These are phyloP conservation scores for Crematogaster levior DNA, from an alignment of 2,888 invertebrate genomes.

Conservation along the genomic window DNA sequence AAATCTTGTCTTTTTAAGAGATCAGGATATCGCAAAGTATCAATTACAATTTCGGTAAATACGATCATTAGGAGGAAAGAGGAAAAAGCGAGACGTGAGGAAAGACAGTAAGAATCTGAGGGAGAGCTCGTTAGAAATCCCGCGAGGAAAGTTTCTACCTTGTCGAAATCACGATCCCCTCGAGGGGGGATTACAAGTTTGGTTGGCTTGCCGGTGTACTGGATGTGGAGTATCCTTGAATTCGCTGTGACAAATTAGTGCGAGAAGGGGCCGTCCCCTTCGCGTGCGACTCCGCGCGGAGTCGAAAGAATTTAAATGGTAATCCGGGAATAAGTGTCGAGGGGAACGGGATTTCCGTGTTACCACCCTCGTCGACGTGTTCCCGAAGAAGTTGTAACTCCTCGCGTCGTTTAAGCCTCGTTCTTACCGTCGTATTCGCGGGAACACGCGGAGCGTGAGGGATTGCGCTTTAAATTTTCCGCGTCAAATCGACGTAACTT, in stretches of 20 bases:
- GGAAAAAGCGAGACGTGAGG: not conserved
- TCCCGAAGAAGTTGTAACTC: slow-evolving; percentile 19
- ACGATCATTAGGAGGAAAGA: not conserved
- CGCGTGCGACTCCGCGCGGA: not conserved
- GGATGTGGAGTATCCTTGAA: slow-evolving; percentile 50
- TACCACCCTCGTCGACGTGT: slow-evolving; percentile 21
- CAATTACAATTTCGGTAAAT: slow-evolving; percentile 1
- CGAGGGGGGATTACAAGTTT: slow-evolving; percentile 81
- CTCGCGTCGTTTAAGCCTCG: slow-evolving; percentile 17
- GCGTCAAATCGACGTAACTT: not conserved
- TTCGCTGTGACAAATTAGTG: slow-evolving; percentile 71
- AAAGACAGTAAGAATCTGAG: slow-evolving; percentile 70
- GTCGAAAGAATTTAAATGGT: slow-evolving; percentile 70
- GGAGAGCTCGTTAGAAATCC: slow-evolving; percentile 74
- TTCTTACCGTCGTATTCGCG: not conserved
- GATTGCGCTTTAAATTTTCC: slow-evolving; percentile 13
- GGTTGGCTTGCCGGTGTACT: slow-evolving; percentile 57
- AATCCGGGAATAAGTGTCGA: slow-evolving; percentile 48
- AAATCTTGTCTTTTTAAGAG: not conserved
- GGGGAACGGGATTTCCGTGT: slow-evolving; percentile 1
- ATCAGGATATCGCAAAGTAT: not conserved
- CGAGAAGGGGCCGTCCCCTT: slow-evolving; percentile 19
- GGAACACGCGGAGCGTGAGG: not conserved
- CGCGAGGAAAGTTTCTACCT: slow-evolving; percentile 74
- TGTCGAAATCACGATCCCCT: slow-evolving; percentile 78